phyloP scores from a whole-genome alignment of 2,888 invertebrate genomes.

The Morpho deidamia region DNA sequence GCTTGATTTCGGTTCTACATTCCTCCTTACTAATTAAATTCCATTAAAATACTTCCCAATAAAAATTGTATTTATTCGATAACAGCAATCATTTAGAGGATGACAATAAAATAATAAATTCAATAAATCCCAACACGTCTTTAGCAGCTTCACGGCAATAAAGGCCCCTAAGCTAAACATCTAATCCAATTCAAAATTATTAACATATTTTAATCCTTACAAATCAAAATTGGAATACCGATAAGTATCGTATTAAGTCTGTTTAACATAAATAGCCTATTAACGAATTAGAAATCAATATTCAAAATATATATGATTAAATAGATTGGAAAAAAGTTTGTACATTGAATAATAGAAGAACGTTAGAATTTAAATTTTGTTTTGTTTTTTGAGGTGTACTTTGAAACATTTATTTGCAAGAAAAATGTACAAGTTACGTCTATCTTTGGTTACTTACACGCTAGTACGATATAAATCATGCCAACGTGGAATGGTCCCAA shows the following conservation, averaged over 20 bases:
- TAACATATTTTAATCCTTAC: constrained; percentile 12
- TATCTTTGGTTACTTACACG: too few relatives aligned
- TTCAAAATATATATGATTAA: not conserved
- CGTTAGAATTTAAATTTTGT: too few relatives aligned
- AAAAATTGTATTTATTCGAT: constrained; percentile 6
- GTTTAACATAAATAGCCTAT: constrained; percentile 14
- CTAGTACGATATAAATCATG: too few relatives aligned
- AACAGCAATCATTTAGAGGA: constrained; percentile 2
- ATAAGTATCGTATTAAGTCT: constrained; percentile 3
- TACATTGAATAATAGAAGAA: too few relatives aligned
- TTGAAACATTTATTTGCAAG: too few relatives aligned
- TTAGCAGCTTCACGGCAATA: constrained; percentile 3
- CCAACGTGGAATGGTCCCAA: too few relatives aligned
- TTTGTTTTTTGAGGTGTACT: too few relatives aligned
- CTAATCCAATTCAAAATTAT: constrained; percentile 14
- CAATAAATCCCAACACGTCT: constrained; percentile 1
- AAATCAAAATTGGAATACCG: constrained; percentile 4
- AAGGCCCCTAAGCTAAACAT: not conserved
- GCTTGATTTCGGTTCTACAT: too few relatives aligned
- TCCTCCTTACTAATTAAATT: not conserved
- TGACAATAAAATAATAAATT: constrained; percentile 12
- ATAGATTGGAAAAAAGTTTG: too few relatives aligned
- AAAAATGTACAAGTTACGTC: too few relatives aligned
- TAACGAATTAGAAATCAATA: constrained; percentile 10
- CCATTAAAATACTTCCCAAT: constrained; percentile 1